These are phyloP conservation scores for Hyaena hyaena DNA, from an alignment of 2,113 vertebrate genomes.

Conservation along the genomic window DNA sequence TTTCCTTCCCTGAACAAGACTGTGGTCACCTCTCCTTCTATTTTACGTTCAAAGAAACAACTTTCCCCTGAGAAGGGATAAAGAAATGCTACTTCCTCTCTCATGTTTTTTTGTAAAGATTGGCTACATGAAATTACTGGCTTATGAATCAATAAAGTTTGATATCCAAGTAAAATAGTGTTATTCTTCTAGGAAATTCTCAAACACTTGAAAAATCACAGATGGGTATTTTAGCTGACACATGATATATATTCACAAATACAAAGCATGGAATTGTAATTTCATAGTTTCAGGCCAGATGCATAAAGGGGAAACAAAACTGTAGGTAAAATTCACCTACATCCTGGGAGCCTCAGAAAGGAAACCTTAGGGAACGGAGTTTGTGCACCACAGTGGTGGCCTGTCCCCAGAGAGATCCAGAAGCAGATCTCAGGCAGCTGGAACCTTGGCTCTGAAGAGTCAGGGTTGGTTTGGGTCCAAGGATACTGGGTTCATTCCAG, in stretches of 20 bases:
- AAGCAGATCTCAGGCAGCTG: not conserved
- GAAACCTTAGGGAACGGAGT: not conserved
- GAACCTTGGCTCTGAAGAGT: too few relatives aligned
- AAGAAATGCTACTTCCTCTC: not conserved
- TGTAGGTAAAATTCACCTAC: not conserved
- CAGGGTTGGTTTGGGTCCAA: not conserved
- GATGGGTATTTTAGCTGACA: not conserved
- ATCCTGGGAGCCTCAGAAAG: too few relatives aligned
- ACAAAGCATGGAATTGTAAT: not conserved
- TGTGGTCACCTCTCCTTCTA: not conserved
- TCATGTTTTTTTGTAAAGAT: not conserved
- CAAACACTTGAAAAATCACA: not conserved
- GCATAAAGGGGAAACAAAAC: not conserved
- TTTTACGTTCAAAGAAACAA: not conserved
- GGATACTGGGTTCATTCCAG: not conserved
- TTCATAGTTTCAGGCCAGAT: not conserved
- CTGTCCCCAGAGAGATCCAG: not conserved
- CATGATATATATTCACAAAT: not conserved
- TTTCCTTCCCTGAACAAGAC: not conserved
- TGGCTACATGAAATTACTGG: conserved; percentile 29
- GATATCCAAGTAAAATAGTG: conserved; percentile 43
- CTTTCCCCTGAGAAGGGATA: not conserved
- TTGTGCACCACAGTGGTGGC: accelerated
- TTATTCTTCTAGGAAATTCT: conserved; percentile 23
- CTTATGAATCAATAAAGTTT: conserved; percentile 47